Conservation (phyloP, 2,113 vertebrate genomes). For the Deroptyus accipitrinus region DNA sequence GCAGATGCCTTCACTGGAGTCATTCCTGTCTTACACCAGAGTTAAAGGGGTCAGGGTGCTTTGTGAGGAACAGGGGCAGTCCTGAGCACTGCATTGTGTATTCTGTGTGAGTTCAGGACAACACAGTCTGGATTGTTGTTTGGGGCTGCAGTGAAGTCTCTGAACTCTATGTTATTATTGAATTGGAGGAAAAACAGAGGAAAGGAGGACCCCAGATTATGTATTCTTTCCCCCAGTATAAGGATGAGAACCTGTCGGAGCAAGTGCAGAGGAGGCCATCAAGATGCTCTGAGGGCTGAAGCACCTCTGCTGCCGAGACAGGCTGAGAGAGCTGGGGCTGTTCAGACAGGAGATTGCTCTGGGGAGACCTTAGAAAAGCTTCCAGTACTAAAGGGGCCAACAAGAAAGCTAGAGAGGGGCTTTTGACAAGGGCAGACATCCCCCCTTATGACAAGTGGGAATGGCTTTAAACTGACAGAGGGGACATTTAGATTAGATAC, state of each 20-base stretch:
- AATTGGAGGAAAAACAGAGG: not conserved
- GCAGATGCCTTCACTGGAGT: not conserved
- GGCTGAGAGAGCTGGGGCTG: not conserved
- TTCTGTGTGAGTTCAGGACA: not conserved
- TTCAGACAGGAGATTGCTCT: not conserved
- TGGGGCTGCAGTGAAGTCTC: not conserved
- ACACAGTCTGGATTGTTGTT: rapidly evolving
- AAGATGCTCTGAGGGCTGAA: not conserved
- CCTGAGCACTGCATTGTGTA: not conserved
- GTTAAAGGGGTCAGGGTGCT: not conserved
- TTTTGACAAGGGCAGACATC: not conserved
- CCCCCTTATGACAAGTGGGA: not conserved
- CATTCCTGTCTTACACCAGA: not conserved
- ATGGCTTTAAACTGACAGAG: not conserved
- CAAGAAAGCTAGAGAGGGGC: not conserved
- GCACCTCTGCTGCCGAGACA: not conserved
- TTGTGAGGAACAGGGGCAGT: not conserved
- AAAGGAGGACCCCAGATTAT: not conserved
- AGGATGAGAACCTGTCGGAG: not conserved
- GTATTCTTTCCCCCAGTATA: not conserved
- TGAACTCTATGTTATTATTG: not conserved
- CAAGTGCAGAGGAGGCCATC: not conserved
- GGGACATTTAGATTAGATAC: not conserved
- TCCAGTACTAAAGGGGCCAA: not conserved
- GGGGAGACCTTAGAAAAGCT: not conserved